Evolutionary conservation across 1,140 invertebrate species (phyloP), one percentile per base, ranked within the genome.

Genomic region (Pissodes strobi): DNA sequence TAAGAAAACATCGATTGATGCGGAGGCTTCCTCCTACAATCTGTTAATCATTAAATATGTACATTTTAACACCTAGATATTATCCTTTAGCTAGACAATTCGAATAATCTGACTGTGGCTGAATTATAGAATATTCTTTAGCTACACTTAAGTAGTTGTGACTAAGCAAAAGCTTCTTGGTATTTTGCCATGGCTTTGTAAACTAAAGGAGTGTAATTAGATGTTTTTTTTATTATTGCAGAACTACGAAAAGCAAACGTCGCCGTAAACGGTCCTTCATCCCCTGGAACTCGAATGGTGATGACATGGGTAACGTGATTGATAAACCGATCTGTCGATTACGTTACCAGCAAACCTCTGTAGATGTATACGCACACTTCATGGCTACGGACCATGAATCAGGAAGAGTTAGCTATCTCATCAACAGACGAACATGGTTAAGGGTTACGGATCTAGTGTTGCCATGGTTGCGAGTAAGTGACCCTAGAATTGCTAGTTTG

Each of bases 301-400:
- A 85, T 52, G 81, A 82, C 64, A 79, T 84, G 46, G 82, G 84
- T 10, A 78, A 86, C 46, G 78, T 78, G 1, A 79, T 81, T 0
- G 86, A 88, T 30, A 83, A 84, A 69, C 82, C 82, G 10, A 82
- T 81, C 1, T 97, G 95, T 72, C 81, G 90, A 12, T 80, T 94
- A 2, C 82, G 93, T 18, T 96, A 93, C 72, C 95, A 98, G 74
- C 94, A 97, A 76, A 92, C 90, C 64, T 87, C 90, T 10, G 87
- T 98, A 12, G 91, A 97, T 78, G 92, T 90, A 1, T 95, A 93
- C 74, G 92, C 94, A 1, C 86, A 89, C 64, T 97, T 98, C 76
- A 82, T 94, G 23, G 93, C 93, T 0, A 88, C 88, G 13, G 93
- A 95, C 78, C 92, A 96, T 76, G 92, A 95, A 75, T 94, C 93